These are phyloP conservation scores for Gortyna flavago DNA, from an alignment of 2,888 invertebrate genomes.

Conservation along the genomic window DNA sequence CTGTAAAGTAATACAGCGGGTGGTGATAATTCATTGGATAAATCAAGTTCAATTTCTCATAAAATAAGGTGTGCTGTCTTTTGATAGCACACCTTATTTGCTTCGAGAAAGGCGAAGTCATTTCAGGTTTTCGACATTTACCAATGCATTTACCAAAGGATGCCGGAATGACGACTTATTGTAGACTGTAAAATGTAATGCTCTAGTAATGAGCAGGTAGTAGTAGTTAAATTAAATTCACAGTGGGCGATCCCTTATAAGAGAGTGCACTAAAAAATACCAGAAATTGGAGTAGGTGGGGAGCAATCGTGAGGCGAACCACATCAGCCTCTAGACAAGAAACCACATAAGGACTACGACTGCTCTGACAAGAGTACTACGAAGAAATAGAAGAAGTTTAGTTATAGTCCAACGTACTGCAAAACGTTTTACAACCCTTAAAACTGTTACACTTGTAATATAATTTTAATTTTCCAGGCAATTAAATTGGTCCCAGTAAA, in stretches of 20 bases:
- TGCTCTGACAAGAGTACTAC: not conserved
- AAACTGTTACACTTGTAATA: not conserved
- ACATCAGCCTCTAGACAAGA: not conserved
- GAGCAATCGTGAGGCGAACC: not conserved
- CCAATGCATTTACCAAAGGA: not conserved
- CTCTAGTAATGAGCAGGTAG: too few relatives aligned
- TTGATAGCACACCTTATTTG: not conserved
- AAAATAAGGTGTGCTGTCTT: not conserved
- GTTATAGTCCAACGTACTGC: not conserved
- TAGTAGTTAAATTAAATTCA: not conserved
- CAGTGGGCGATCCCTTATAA: not conserved
- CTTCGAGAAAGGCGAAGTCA: too few relatives aligned
- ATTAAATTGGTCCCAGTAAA: slow-evolving; percentile 7
- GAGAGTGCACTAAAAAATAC: not conserved
- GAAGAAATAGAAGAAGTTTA: not conserved
- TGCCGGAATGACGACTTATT: not conserved
- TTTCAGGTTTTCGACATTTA: too few relatives aligned
- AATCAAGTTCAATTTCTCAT: not conserved
- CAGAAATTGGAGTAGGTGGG: not conserved
- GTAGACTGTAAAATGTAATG: not conserved
- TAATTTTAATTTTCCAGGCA: not conserved
- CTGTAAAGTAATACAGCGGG: not conserved
- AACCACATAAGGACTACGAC: not conserved
- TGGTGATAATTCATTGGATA: slow-evolving; percentile 17
- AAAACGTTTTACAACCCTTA: not conserved